Conservation (phyloP, 2,113 vertebrate genomes). For the Salvator merianae region DNA sequence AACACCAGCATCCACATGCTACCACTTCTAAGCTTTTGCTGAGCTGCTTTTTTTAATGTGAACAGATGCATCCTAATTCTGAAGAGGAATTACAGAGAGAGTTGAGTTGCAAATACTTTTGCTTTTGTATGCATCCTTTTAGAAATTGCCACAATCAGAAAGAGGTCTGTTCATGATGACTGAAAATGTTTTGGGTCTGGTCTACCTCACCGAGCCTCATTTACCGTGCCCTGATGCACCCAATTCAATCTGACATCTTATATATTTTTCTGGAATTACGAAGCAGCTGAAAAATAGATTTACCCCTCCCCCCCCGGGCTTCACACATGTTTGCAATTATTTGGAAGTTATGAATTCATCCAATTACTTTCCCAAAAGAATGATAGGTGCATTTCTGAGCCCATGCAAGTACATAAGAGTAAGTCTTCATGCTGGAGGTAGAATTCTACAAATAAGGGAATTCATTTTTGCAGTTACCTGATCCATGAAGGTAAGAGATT, state of each 20-base stretch:
- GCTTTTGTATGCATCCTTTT: too few species aligned
- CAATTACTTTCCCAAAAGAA: not conserved
- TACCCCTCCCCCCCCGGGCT: too few species aligned
- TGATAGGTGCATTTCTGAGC: not conserved
- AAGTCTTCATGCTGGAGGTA: not conserved
- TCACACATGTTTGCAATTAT: not conserved
- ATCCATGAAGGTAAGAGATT: constrained; percentile 22
- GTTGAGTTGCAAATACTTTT: not conserved
- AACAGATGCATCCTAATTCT: not conserved
- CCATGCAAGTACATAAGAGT: too few species aligned
- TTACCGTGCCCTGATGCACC: not conserved
- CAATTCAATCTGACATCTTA: not conserved
- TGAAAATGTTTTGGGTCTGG: not conserved
- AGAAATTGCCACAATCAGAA: too few species aligned
- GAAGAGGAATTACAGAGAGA: not conserved
- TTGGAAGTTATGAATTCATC: not conserved
- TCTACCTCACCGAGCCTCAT: not conserved
- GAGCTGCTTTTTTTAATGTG: too few species aligned
- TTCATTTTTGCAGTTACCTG: not conserved
- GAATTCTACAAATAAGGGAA: constrained; percentile 13
- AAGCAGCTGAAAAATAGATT: not conserved
- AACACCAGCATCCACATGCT: too few species aligned
- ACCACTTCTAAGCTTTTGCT: too few species aligned
- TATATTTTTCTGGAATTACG: not conserved
- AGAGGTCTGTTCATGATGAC: not conserved